Conservation (phyloP, 2,113 vertebrate genomes). For the Ascaphus truei region DNA sequence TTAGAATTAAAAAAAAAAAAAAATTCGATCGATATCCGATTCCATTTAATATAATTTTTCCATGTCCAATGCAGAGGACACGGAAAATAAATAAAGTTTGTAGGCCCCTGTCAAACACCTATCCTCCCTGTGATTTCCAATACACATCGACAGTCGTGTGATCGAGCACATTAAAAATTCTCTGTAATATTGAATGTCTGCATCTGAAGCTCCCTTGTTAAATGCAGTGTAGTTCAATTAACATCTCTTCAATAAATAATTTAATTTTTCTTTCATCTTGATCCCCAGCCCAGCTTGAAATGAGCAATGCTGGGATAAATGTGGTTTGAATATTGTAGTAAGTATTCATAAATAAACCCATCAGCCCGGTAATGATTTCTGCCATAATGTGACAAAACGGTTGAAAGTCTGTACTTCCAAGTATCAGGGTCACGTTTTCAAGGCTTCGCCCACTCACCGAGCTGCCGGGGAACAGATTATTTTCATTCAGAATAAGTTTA, state of each 20-base stretch:
- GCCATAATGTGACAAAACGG: conserved; percentile 57
- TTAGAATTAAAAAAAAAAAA: no score
- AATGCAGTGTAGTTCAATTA: conserved; percentile 79
- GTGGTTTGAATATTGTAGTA: conserved; percentile 66
- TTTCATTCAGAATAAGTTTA: neutral
- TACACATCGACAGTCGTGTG: conserved; percentile 59
- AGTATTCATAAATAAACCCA: conserved; percentile 69
- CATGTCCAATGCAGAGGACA: neutral
- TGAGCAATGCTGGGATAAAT: conserved; percentile 64
- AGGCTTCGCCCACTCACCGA: conserved; percentile 19
- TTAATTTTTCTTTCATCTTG: conserved; percentile 86
- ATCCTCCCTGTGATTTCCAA: conserved; percentile 59
- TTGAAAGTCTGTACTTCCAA: conserved; percentile 41
- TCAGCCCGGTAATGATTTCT: conserved; percentile 71
- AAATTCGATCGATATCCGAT: neutral
- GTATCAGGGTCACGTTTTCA: conserved; percentile 42
- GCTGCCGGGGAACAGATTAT: neutral
- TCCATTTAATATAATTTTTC: neutral
- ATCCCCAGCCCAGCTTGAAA: conserved; percentile 66
- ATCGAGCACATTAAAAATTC: conserved; percentile 66
- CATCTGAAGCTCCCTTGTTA: conserved; percentile 63
- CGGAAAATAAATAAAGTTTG: conserved; percentile 42
- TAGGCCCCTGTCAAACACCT: conserved; percentile 42
- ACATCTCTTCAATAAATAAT: conserved; percentile 75
- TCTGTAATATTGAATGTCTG: conserved; percentile 61